Evolutionary conservation across 2,888 invertebrate genomes (phyloP).

Genomic region (Sarcophaga variegata): DNA sequence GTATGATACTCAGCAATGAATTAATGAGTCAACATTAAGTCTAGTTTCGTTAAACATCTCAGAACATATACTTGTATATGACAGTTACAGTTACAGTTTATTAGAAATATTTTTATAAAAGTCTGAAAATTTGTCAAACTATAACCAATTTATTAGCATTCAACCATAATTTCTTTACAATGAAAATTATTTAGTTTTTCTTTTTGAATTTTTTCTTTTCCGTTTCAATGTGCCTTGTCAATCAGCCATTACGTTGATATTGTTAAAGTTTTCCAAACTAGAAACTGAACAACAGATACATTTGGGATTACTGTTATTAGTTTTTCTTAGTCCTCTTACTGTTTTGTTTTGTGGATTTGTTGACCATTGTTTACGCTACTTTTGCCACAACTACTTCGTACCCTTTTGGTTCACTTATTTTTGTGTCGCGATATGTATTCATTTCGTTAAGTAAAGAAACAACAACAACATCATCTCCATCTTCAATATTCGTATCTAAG

Average conservation of each 20-base stretch:
- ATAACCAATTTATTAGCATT: no score
- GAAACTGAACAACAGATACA: slow-evolving; percentile 37
- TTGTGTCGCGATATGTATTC: slow-evolving; percentile 22
- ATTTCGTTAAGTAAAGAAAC: slow-evolving; percentile 54
- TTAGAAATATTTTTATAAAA: no score
- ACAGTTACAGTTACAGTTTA: no score
- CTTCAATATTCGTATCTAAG: not conserved
- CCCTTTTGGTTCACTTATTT: slow-evolving; percentile 41
- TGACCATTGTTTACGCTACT: slow-evolving; percentile 54
- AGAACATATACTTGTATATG: no score
- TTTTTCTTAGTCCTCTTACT: slow-evolving; percentile 8
- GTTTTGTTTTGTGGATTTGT: slow-evolving; percentile 28
- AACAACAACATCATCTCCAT: slow-evolving; percentile 8
- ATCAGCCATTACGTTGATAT: slow-evolving; percentile 21
- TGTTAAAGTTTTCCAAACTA: slow-evolving; percentile 51
- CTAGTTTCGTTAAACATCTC: no score
- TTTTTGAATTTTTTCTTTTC: not conserved
- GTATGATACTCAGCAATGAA: no score
- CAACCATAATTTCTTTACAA: no score
- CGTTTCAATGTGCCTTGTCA: not conserved
- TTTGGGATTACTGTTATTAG: slow-evolving; percentile 37
- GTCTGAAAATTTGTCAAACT: no score
- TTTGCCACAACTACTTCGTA: slow-evolving; percentile 45
- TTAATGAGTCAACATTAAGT: no score
- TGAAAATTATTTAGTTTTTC: not conserved